Percentiles rank a stretch among this genome's conserved stretches.
Evolutionary conservation across 1,140 invertebrate genomes (phyloP).

Genomic region (Tetramorium parvispinum): DNA sequence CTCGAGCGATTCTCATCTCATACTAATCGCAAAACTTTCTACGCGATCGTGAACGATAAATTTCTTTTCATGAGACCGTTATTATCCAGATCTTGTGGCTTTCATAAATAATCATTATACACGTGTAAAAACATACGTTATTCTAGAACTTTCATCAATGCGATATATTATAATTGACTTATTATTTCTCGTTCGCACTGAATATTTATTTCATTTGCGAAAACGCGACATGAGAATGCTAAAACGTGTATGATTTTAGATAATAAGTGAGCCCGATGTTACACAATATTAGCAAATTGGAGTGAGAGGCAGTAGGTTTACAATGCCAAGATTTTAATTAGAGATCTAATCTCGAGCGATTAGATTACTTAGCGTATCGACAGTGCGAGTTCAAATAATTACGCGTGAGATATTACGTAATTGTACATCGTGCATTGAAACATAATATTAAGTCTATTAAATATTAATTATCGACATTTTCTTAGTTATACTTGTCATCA

Average conservation of each 20-base stretch:
- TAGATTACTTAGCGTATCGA: constrained; percentile 38
- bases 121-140: too few relatives aligned
- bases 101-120: background rate
- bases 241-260: background rate
- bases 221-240: background rate
- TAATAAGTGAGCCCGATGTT: constrained; percentile 11
- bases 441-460: background rate
- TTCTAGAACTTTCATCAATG: constrained; percentile 4
- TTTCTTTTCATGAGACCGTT: background rate
- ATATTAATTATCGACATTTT: background rate
- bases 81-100: background rate
- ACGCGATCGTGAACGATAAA: background rate
- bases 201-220: background rate
- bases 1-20: background rate
- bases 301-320: background rate
- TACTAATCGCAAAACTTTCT: background rate
- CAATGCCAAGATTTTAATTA: constrained; percentile 9
- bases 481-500: background rate
- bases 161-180: constrained; percentile 40
- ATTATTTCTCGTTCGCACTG: background rate
- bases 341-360: constrained; percentile 47
- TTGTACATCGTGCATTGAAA: background rate
- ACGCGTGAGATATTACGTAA: background rate
- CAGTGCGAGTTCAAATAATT: background rate
- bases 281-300: constrained; percentile 6